Evolutionary conservation across 30 jellyfish, hydroid and myxozoan species (phyloP).

Genomic region (Aurelia aurita complex sp. Pacific): DNA sequence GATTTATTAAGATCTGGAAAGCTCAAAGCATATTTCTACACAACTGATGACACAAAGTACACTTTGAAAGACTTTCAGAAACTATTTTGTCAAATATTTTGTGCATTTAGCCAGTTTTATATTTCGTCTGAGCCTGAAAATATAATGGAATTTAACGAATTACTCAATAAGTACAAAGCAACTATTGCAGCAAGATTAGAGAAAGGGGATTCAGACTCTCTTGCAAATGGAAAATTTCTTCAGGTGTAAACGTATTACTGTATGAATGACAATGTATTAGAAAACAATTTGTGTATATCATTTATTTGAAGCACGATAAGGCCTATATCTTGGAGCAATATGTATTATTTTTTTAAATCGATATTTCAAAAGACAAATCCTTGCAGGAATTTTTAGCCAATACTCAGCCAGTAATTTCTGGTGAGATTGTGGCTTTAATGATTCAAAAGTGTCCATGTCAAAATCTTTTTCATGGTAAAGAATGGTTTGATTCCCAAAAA

Average conservation of each 20-base stretch:
- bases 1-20: conserved; percentile 72
- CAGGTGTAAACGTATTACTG: conserved; percentile 2
- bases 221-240: conserved; percentile 31
- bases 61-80: conserved; percentile 57
- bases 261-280: too few species aligned
- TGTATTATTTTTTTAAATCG: too few species aligned
- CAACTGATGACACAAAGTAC: conserved; percentile 27
- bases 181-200: conserved; percentile 42
- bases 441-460: too few species aligned
- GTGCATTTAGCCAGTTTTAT: conserved; percentile 71
- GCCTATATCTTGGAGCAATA: too few species aligned
- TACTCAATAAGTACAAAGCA: conserved; percentile 52
- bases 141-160: conserved; percentile 70
- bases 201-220: conserved; percentile 11
- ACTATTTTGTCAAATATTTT: conserved; percentile 55
- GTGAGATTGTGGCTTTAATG: too few species aligned
- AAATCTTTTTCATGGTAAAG: too few species aligned
- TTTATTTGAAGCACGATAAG: too few species aligned
- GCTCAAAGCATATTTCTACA: conserved; percentile 73
- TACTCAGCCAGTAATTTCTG: too few species aligned
- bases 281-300: too few species aligned
- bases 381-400: too few species aligned
- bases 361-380: too few species aligned
- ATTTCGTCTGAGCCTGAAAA: conserved; percentile 77
- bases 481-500: too few species aligned